phyloP scores from a whole-genome alignment of 2,888 invertebrate genomes.

The Eubasilissa splendida region DNA sequence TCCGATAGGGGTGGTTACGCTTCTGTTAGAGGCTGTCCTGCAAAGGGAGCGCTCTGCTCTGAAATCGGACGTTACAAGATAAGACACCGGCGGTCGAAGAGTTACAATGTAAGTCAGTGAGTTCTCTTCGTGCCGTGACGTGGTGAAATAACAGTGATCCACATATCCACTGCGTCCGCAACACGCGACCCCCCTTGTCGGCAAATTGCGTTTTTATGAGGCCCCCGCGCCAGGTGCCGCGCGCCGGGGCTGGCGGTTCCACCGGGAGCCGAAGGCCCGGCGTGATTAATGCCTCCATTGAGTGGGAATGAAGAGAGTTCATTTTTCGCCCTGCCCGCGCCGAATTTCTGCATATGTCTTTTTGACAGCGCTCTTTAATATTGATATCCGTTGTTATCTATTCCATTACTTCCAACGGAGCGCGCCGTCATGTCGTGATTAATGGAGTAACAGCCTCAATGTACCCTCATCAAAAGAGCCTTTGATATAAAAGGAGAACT shows the following conservation, averaged over 20 bases:
- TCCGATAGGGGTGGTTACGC: too few relatives aligned
- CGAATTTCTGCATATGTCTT: conserved; percentile 25
- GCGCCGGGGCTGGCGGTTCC: conserved; percentile 16
- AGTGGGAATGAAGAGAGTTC: conserved; percentile 24
- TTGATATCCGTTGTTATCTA: background rate
- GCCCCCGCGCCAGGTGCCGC: conserved; percentile 47
- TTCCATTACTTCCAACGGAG: background rate
- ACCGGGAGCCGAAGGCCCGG: background rate
- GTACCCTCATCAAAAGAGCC: too few relatives aligned
- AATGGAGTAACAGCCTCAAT: background rate
- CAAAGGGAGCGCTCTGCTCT: too few relatives aligned
- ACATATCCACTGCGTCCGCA: background rate
- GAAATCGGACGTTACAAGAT: too few relatives aligned
- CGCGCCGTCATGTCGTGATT: background rate
- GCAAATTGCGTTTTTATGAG: conserved; percentile 48
- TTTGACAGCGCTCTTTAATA: conserved; percentile 17
- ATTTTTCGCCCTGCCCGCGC: conserved; percentile 2
- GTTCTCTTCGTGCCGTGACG: too few relatives aligned
- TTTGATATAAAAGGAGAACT: too few relatives aligned
- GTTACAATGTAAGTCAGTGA: too few relatives aligned
- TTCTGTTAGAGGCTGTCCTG: too few relatives aligned
- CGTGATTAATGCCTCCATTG: conserved; percentile 44
- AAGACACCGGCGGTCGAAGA: too few relatives aligned
- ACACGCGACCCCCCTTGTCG: background rate
- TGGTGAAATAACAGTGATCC: too few relatives aligned